phyloP scores from a whole-genome alignment of 2,113 vertebrate genomes.

The Pseudonaja textilis region DNA sequence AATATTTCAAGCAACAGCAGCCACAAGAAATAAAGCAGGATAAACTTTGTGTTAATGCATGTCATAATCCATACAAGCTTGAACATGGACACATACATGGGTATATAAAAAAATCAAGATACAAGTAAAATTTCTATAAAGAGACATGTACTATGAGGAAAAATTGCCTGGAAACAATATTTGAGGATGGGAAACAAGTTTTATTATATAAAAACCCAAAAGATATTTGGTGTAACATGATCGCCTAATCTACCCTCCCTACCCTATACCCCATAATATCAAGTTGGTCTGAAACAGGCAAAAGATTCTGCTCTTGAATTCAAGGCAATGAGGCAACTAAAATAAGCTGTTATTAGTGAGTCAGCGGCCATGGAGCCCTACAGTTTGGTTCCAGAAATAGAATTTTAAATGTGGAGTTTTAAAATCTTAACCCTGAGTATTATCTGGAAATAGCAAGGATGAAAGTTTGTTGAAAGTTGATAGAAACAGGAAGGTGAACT shows the following conservation, averaged over 20 bases:
- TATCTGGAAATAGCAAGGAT: neutral
- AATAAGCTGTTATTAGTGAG: neutral
- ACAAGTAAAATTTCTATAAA: neutral
- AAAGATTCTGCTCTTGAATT: neutral
- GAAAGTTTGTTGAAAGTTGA: neutral
- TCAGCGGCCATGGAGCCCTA: neutral
- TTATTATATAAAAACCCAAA: neutral
- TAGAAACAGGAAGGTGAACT: neutral
- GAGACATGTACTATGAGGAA: neutral
- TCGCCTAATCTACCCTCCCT: neutral
- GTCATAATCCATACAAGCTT: neutral
- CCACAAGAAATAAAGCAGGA: neutral
- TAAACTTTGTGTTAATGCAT: neutral
- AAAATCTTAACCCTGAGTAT: neutral
- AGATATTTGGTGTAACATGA: neutral
- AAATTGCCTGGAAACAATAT: neutral
- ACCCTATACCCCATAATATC: neutral
- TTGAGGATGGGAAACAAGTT: neutral
- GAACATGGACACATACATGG: neutral
- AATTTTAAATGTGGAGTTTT: neutral
- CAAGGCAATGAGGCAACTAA: neutral
- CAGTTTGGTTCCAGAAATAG: neutral
- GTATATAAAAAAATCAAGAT: neutral
- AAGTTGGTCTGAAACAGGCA: neutral
- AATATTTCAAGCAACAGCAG: neutral